Evolutionary conservation across 2,888 invertebrate species (phyloP).

Genomic region (Meta bourneti): DNA sequence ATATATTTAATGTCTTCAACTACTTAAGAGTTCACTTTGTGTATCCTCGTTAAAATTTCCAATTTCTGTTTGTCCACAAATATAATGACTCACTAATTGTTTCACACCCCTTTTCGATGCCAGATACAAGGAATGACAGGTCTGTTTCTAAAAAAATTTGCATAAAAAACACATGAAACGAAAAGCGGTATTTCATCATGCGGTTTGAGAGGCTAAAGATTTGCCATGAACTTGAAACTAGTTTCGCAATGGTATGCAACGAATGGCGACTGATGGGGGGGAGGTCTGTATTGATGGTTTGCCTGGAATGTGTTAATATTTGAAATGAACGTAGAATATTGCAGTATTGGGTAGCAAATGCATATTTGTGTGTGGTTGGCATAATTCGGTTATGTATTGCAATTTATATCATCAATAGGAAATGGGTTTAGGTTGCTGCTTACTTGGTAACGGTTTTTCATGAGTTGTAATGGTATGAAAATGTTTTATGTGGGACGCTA

Average conservation of each 20-base stretch:
- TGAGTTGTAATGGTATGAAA: not conserved
- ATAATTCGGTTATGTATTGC: not conserved
- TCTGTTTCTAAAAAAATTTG: too few relatives aligned
- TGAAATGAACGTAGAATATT: not conserved
- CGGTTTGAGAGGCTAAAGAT: constrained; percentile 3
- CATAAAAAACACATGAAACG: not conserved
- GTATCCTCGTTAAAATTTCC: too few relatives aligned
- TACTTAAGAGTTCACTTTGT: too few relatives aligned
- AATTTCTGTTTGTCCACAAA: too few relatives aligned
- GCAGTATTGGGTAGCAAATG: not conserved
- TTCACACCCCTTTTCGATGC: too few relatives aligned
- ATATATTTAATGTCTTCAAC: too few relatives aligned
- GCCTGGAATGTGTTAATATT: not conserved
- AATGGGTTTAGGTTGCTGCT: not conserved
- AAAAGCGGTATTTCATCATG: not conserved
- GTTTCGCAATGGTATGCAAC: constrained; percentile 10
- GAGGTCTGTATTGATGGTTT: not conserved
- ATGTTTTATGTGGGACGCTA: not conserved
- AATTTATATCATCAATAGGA: not conserved
- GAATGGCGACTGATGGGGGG: not conserved
- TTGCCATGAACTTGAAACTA: constrained; percentile 24
- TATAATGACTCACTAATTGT: too few relatives aligned
- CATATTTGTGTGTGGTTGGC: not conserved
- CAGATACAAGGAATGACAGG: too few relatives aligned
- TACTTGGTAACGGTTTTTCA: not conserved